Evolutionary conservation across 1,140 invertebrate genomes (phyloP).

Genomic region (Zaprionus vittiger): DNA sequence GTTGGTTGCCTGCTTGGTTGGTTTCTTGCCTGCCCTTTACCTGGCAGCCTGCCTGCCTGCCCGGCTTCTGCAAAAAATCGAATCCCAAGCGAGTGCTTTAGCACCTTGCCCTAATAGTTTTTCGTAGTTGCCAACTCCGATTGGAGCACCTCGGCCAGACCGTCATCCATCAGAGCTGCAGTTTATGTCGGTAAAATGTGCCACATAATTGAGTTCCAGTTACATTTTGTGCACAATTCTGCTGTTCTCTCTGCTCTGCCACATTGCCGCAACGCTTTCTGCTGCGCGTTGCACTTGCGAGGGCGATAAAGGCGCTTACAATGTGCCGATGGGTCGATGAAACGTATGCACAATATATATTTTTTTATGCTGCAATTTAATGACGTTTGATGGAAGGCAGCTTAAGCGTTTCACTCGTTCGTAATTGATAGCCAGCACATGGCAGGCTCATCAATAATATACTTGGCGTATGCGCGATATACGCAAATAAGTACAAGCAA

Average conservation of each 20-base stretch:
- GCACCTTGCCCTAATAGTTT: slow-evolving; percentile 69
- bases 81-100: slow-evolving; percentile 69
- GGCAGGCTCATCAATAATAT: slow-evolving; percentile 69
- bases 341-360: slow-evolving; percentile 63
- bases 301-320: slow-evolving; percentile 43
- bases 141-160: slow-evolving; percentile 1
- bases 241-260: slow-evolving; percentile 44
- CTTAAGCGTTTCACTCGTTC: slow-evolving; percentile 13
- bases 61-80: slow-evolving; percentile 29
- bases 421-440: slow-evolving; percentile 74
- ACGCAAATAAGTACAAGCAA: slow-evolving; percentile 62
- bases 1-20: slow-evolving; percentile 6
- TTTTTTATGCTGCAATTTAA: slow-evolving; percentile 61
- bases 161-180: slow-evolving; percentile 45
- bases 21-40: background rate
- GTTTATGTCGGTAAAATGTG: slow-evolving; percentile 54
- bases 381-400: slow-evolving; percentile 38
- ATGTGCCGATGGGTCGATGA: slow-evolving; percentile 35
- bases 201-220: slow-evolving; percentile 79
- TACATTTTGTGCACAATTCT: slow-evolving; percentile 74
- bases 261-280: slow-evolving; percentile 29
- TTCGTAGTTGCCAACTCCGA: slow-evolving; percentile 34
- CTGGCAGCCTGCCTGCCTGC: no score
- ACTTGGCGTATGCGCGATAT: slow-evolving; percentile 70
- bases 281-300: slow-evolving; percentile 19